Evolutionary conservation across 2,113 vertebrate species (phyloP).

Genomic region (Excalfactoria chinensis): DNA sequence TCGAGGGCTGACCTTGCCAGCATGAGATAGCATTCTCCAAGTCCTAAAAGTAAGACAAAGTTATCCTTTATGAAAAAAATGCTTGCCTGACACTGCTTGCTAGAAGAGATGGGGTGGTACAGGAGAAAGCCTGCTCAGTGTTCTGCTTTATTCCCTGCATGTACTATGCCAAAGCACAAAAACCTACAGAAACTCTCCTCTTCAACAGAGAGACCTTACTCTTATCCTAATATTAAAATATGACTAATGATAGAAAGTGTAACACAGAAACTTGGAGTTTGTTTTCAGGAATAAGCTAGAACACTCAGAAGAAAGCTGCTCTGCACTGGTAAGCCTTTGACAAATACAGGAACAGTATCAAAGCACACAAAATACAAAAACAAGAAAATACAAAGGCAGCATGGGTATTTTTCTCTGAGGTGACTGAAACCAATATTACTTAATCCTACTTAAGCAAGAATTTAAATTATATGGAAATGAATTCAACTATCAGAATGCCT

Average conservation of each 20-base stretch:
- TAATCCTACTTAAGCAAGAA: not conserved
- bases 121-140: not conserved
- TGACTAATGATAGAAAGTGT: accelerated
- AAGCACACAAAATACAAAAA: not conserved
- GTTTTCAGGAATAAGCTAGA: not conserved
- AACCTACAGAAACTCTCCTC: not conserved
- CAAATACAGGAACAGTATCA: not conserved
- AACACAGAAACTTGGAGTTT: not conserved
- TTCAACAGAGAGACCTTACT: not conserved
- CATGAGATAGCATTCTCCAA: constrained; percentile 92
- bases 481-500: not conserved
- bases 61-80: not conserved
- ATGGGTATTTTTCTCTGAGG: not conserved
- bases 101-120: not conserved
- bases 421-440: not conserved
- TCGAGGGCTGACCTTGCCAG: constrained; percentile 86
- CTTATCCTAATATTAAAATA: not conserved
- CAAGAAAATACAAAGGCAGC: not conserved
- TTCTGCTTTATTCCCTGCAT: not conserved
- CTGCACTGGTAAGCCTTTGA: not conserved
- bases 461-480: not conserved
- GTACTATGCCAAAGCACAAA: not conserved
- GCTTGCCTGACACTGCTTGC: not conserved
- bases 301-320: not conserved
- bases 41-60: constrained; percentile 79